Base-by-base conservation (phyloP, 2,888 invertebrate genomes). In the Lasioglossum morio region DNA sequence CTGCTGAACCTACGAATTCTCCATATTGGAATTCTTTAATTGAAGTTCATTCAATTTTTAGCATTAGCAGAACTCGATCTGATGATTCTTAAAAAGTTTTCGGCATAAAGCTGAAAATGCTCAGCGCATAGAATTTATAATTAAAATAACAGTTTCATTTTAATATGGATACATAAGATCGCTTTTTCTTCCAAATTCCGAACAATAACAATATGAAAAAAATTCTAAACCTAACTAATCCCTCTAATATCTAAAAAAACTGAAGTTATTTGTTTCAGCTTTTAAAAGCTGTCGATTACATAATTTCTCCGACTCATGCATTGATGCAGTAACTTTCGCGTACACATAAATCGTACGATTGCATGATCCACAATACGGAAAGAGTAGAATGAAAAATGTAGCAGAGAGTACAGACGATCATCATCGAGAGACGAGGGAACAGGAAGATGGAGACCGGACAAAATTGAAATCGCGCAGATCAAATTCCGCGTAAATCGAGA, bases 381-480 rank as follows among this genome's bases (percentile, higher is more conserved):
- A 63, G 63, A 63, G 63, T 30, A 30, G 30, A 63, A 30, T 63
- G 30, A 63, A 63, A 63, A 63, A 63, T 63, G 63, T 63, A 30
- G 27, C 27, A 16, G 19, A 19, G 16, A 19, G 16, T 30, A 8
- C 7, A 16, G 30, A 63, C 63, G 70, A 70, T 70, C 70, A 40
- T 14, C 12, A 69, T 37, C 69, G 40, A 43, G 12, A 43, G 43
- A 12, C 23, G 40, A 12, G n/a, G n/a, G 5, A 40, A 70, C 14
- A 40, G 70, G 40, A 70, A 37, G 23, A 40, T n/a, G n/a, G 37
- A 70, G 72, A 66, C 27, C 60, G 40, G n/a, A 5, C 27, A 72
- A 48, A 82, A 82, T 78, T 82, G 81, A 78, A 82, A 73, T 82
- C 63, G 63, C 14, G 66, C 72, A 66, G 66, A 82, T 78, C 63